These are phyloP conservation scores for Podotricha telesiphe DNA, from an alignment of 2,888 invertebrate genomes.

Conservation along the genomic window DNA sequence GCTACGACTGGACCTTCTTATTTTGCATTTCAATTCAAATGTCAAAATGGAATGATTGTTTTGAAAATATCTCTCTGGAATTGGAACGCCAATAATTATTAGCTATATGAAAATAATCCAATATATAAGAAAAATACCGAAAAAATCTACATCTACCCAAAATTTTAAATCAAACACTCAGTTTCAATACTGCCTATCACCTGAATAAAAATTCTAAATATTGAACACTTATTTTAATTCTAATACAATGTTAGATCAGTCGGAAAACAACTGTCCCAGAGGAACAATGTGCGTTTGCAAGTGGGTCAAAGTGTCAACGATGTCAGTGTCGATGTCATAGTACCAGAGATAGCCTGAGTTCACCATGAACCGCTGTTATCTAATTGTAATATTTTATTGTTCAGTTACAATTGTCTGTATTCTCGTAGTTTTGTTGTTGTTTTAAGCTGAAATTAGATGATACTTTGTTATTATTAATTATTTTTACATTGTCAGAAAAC, in stretches of 20 bases:
- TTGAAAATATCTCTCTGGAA: too few relatives aligned
- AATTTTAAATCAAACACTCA: too few relatives aligned
- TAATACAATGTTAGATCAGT: conserved; percentile 22
- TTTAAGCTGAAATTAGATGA: neutral
- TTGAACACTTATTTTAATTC: neutral
- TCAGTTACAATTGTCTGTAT: conserved; percentile 1
- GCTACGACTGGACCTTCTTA: too few relatives aligned
- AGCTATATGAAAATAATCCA: too few relatives aligned
- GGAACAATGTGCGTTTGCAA: conserved; percentile 62
- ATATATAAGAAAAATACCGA: too few relatives aligned
- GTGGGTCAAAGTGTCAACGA: conserved; percentile 68
- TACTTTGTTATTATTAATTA: neutral
- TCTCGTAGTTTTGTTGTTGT: neutral
- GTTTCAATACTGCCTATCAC: too few relatives aligned
- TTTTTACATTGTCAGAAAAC: too few relatives aligned
- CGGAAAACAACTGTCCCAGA: conserved; percentile 48
- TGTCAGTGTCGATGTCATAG: conserved; percentile 56
- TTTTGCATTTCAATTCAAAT: too few relatives aligned
- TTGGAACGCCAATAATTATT: too few relatives aligned
- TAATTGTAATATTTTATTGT: conserved; percentile 26
- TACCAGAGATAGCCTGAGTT: conserved; percentile 49
- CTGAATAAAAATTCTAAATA: too few relatives aligned
- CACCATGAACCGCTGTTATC: conserved; percentile 35
- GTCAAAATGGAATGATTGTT: too few relatives aligned
- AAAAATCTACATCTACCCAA: too few relatives aligned